Evolutionary conservation across 2,113 vertebrate genomes (phyloP).

Genomic region (Toxostoma redivivum): DNA sequence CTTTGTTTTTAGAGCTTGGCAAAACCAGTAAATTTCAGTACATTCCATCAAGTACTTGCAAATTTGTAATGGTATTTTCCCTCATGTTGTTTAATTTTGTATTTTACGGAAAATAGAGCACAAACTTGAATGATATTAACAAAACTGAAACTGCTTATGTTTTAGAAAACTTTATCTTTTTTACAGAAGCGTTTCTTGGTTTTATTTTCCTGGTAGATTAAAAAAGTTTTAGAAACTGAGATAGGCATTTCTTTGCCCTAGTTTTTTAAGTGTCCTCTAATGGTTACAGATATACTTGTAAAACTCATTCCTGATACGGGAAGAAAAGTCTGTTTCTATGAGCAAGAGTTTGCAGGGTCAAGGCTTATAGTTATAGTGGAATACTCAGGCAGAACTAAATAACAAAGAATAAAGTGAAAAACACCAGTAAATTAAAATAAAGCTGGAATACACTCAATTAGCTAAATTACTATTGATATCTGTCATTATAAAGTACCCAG

Average conservation of each 20-base stretch:
- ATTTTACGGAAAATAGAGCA: neutral
- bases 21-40: neutral
- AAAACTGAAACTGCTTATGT: neutral
- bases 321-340: neutral
- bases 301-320: neutral
- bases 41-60: neutral
- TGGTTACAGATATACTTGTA: slow-evolving; percentile 18
- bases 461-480: slow-evolving; percentile 68
- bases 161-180: neutral
- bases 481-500: slow-evolving; percentile 69
- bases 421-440: slow-evolving; percentile 68
- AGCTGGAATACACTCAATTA: slow-evolving; percentile 70
- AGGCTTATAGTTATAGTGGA: neutral
- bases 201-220: slow-evolving; percentile 46
- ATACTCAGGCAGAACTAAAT: slow-evolving; percentile 39
- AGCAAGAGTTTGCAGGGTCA: slow-evolving; percentile 24
- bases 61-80: neutral
- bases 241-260: slow-evolving; percentile 10
- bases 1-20: neutral
- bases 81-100: neutral
- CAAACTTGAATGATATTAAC: slow-evolving; percentile 34
- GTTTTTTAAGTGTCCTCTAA: slow-evolving; percentile 49
- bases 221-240: slow-evolving; percentile 56
- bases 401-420: slow-evolving; percentile 53
- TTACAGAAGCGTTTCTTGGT: slow-evolving; percentile 17